Conservation (phyloP, 2,113 vertebrate species). For the Nannobrachium achirus region DNA sequence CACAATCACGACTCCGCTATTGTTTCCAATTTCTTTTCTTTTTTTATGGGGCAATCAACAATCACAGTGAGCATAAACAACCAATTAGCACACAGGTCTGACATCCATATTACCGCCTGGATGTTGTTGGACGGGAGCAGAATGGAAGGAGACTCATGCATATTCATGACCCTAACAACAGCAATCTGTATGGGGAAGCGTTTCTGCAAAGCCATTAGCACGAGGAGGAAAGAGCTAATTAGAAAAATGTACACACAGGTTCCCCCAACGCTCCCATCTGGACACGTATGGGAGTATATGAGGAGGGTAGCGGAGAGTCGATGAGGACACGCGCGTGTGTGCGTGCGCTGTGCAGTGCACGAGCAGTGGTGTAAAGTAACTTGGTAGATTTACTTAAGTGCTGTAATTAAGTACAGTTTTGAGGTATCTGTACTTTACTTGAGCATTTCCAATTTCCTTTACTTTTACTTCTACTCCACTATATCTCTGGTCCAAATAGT, state of each 20-base stretch:
- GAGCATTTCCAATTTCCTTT: no score
- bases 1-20: no score
- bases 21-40: no score
- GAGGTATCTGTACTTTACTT: no score
- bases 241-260: constrained; percentile 26
- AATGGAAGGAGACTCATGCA: constrained; percentile 64
- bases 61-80: constrained; percentile 53
- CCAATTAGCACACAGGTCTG: constrained; percentile 72
- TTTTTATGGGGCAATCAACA: neutral
- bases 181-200: constrained; percentile 45
- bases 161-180: constrained; percentile 67
- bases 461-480: no score
- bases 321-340: neutral
- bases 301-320: constrained; percentile 12
- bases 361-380: no score
- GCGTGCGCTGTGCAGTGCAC: no score
- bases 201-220: constrained; percentile 49
- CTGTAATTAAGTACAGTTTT: no score
- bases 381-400: no score
- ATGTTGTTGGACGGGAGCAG: constrained; percentile 71
- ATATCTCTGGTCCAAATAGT: no score
- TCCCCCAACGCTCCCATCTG: constrained; percentile 38
- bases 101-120: constrained; percentile 71
- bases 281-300: constrained; percentile 1
- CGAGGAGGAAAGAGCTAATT: constrained; percentile 35